A percentile compares a stretch with the other conserved stretches of the same genome.
Conservation (phyloP, 1,140 invertebrate species). For the Ceratosolen fusciceps region DNA sequence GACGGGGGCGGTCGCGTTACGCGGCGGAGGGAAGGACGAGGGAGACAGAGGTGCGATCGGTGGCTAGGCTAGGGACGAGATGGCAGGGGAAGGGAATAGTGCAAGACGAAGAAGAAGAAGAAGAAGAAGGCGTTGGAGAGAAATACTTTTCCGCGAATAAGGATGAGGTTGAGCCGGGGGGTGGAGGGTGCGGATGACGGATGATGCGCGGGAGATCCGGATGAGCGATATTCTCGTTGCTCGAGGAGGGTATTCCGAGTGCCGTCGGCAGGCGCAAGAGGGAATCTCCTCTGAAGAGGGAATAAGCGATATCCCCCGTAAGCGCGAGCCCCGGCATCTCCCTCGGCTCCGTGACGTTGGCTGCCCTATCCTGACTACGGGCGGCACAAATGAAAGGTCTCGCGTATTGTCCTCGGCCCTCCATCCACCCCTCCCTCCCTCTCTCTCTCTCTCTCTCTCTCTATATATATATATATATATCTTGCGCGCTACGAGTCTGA, state of each 20-base stretch:
- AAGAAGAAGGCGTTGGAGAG: conserved; percentile 16
- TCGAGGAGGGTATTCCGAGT: background rate
- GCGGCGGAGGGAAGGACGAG: background rate
- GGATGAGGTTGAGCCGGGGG: background rate
- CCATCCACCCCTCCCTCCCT: no score
- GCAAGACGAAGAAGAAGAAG: no score
- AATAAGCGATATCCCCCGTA: conserved; percentile 10
- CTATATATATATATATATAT: no score
- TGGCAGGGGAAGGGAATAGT: no score
- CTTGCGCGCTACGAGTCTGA: background rate
- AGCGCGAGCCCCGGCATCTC: conserved; percentile 27
- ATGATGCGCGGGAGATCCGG: background rate
- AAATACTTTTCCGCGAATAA: conserved; percentile 47
- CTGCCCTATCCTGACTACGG: background rate
- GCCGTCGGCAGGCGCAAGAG: background rate
- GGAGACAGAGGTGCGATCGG: no score
- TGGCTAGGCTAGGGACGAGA: no score
- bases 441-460: no score
- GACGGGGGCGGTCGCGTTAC: background rate
- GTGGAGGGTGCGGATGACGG: background rate
- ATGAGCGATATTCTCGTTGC: background rate
- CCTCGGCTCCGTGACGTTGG: background rate
- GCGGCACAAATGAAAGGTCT: conserved; percentile 47
- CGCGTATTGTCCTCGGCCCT: conserved; percentile 19
- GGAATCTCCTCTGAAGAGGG: background rate